phyloP scores from a whole-genome alignment of 1,140 invertebrate species.

The Globodera ellingtonae region DNA sequence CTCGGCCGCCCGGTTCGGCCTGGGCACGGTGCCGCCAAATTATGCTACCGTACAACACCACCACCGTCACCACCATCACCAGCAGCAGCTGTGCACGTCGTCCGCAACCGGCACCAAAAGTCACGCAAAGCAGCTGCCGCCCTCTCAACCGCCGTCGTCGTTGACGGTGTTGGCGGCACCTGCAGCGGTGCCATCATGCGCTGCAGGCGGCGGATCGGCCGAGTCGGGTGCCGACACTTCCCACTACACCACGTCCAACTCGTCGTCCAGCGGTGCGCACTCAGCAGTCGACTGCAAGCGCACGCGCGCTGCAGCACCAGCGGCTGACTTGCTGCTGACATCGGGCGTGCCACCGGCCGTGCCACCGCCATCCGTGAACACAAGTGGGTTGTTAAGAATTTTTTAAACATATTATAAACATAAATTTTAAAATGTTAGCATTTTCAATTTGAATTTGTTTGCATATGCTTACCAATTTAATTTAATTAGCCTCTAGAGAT shows the following conservation, averaged over 20 bases:
- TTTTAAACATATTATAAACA: too few species aligned
- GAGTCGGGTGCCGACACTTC: constrained; percentile 16
- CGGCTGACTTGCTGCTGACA: background rate
- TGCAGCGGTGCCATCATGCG: background rate
- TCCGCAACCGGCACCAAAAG: constrained; percentile 6
- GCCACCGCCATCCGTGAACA: background rate
- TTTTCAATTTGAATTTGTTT: too few species aligned
- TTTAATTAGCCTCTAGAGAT: too few species aligned
- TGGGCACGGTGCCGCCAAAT: background rate
- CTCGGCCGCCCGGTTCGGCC: background rate
- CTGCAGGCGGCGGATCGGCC: background rate
- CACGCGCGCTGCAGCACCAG: background rate
- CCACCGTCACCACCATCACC: constrained; percentile 10
- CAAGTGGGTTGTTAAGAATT: background rate
- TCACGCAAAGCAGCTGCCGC: background rate
- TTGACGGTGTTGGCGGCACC: constrained; percentile 1
- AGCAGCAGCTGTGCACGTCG: background rate
- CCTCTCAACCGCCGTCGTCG: background rate
- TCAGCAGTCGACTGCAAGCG: constrained; percentile 37
- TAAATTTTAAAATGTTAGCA: too few species aligned
- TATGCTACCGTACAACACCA: constrained; percentile 3
- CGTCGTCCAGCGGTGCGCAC: constrained; percentile 29
- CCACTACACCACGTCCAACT: constrained; percentile 36
- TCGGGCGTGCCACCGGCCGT: background rate
- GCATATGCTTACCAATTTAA: too few species aligned